Evolutionary conservation across 2,113 vertebrate species (phyloP).

Genomic region (Salminus brasiliensis): DNA sequence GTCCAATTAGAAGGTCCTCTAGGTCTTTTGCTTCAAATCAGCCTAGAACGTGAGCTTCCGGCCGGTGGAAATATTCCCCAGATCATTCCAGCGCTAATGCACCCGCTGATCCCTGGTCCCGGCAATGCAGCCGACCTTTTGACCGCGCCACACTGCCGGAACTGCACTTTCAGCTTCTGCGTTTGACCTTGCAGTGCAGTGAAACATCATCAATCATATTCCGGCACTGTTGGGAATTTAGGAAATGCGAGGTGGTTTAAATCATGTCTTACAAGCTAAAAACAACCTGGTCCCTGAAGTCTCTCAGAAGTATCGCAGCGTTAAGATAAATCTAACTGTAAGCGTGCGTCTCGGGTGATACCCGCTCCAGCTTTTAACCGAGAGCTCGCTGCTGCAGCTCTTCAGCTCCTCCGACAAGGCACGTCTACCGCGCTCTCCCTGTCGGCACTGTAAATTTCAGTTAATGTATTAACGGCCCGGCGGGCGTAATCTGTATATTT

Average conservation of each 20-base stretch:
- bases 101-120: neutral
- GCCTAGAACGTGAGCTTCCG: neutral
- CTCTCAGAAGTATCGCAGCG: neutral
- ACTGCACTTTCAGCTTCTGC: conserved; percentile 1
- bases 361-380: neutral
- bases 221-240: conserved; percentile 10
- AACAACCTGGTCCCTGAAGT: conserved; percentile 4
- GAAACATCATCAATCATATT: conserved; percentile 40
- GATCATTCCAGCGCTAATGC: neutral
- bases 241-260: conserved; percentile 31
- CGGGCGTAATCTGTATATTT: neutral
- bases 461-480: neutral
- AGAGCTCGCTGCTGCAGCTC: neutral
- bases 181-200: conserved; percentile 30
- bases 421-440: neutral
- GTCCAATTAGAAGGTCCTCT: conserved; percentile 10
- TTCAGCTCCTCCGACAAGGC: neutral
- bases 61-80: conserved; percentile 1
- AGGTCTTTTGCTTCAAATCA: conserved; percentile 8
- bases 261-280: conserved; percentile 43
- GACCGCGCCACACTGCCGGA: neutral
- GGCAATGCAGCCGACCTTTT: conserved; percentile 18
- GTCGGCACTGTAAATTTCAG: neutral
- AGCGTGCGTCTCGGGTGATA: neutral
- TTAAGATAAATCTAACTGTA: conserved; percentile 5